Evolutionary conservation across 2,888 invertebrate genomes (phyloP).

Genomic region (Tanytarsus gracilentus): DNA sequence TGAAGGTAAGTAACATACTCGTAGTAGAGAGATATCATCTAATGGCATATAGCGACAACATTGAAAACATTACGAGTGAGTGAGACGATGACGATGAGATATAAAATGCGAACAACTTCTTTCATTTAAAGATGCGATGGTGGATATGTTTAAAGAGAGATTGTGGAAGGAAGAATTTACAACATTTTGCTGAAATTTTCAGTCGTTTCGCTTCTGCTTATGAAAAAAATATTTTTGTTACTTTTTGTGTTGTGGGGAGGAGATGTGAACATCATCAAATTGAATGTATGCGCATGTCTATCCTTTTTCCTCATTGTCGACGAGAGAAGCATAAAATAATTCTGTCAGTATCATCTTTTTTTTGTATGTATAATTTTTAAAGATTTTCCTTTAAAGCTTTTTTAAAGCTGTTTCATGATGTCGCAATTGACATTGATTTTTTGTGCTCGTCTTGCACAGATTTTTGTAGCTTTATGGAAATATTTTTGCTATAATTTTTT

Average conservation of each 20-base stretch:
- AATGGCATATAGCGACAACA: slow-evolving; percentile 15
- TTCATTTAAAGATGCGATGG: slow-evolving; percentile 20
- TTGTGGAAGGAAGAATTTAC: slow-evolving; percentile 8
- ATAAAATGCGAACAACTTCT: slow-evolving; percentile 17
- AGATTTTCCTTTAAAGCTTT: slow-evolving; percentile 5
- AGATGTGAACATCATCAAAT: not conserved
- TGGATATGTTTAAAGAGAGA: slow-evolving; percentile 2
- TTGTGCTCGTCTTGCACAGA: not conserved
- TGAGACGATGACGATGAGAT: not conserved
- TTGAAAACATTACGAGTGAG: slow-evolving; percentile 6
- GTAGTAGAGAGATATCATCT: slow-evolving; percentile 10
- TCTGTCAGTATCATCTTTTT: not conserved
- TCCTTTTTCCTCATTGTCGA: not conserved
- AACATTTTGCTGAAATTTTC: slow-evolving; percentile 17
- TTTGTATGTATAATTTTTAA: not conserved
- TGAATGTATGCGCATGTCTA: slow-evolving; percentile 13
- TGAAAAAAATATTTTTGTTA: slow-evolving; percentile 3
- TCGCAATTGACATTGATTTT: slow-evolving; percentile 15
- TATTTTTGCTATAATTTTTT: not conserved
- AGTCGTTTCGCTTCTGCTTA: not conserved
- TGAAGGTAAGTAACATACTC: slow-evolving; percentile 15
- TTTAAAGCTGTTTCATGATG: not conserved
- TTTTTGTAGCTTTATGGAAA: too few species aligned
- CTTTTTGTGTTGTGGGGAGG: too few species aligned
- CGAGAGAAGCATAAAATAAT: not conserved